A percentile compares a stretch with the other conserved stretches of the same genome.
phyloP scores from a whole-genome alignment of 2,888 invertebrate species.

The Sinotaia quadrata region DNA sequence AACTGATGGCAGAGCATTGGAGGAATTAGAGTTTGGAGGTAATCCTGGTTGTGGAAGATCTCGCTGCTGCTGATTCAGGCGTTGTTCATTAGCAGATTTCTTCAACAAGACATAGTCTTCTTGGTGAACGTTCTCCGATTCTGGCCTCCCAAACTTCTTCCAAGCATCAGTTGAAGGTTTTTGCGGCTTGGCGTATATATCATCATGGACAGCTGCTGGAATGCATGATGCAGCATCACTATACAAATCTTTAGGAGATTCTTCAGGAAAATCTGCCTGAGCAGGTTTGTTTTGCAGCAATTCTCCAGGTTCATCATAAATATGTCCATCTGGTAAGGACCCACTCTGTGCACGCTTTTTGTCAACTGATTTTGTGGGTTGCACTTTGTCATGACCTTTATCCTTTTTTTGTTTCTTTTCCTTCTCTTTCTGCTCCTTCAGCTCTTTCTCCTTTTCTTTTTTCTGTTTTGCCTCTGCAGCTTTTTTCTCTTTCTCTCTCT shows the following conservation, averaged over 20 bases:
- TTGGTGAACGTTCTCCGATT: constrained; percentile 33
- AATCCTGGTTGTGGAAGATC: neutral
- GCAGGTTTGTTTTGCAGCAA: neutral
- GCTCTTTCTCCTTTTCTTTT: constrained; percentile 25
- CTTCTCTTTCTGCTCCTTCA: constrained; percentile 25
- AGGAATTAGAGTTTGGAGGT: neutral
- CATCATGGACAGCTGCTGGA: neutral
- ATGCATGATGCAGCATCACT: neutral
- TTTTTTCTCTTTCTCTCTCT: constrained; percentile 20
- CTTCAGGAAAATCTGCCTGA: neutral
- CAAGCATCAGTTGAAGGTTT: constrained; percentile 41
- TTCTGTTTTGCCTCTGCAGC: constrained; percentile 20
- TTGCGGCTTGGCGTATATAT: constrained; percentile 37
- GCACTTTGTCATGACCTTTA: constrained; percentile 5
- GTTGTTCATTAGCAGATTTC: too few relatives aligned
- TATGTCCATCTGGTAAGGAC: neutral
- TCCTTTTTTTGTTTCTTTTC: constrained; percentile 12
- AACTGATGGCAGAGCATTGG: neutral
- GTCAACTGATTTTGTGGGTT: neutral
- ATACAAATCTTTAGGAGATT: constrained; percentile 20
- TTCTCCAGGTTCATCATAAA: constrained; percentile 31
- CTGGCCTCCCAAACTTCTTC: constrained; percentile 38
- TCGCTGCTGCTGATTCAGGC: neutral
- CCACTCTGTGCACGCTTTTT: neutral
- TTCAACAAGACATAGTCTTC: constrained; percentile 40